Evolutionary conservation across 2,113 vertebrate species (phyloP).

Genomic region (Chauna torquata): DNA sequence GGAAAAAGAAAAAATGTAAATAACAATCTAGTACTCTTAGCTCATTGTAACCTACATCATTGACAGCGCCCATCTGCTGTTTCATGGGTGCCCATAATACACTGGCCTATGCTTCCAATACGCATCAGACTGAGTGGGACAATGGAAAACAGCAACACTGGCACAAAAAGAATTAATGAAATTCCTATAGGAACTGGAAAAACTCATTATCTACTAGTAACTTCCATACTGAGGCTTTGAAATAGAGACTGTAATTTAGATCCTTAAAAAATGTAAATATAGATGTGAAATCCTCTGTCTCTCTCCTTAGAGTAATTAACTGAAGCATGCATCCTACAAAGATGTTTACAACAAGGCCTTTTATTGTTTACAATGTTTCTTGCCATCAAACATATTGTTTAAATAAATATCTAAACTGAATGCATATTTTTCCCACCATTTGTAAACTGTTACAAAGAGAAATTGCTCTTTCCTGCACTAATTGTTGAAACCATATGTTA

Average conservation of each 20-base stretch:
- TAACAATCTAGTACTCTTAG: background rate
- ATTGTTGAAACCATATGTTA: constrained; percentile 39
- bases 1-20: background rate
- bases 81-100: background rate
- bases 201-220: background rate
- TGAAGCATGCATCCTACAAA: background rate
- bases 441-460: background rate
- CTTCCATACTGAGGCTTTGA: background rate
- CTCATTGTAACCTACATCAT: background rate
- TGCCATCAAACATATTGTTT: background rate
- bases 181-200: background rate
- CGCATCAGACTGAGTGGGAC: background rate
- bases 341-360: background rate
- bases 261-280: background rate
- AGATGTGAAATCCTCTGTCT: background rate
- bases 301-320: background rate
- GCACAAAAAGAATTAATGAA: background rate
- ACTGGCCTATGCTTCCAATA: background rate
- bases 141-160: background rate
- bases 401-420: background rate
- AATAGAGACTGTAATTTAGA: background rate
- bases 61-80: background rate
- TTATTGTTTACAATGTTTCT: background rate
- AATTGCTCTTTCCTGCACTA: background rate
- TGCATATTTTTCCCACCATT: background rate